phyloP scores from a whole-genome alignment of 2,113 vertebrate genomes.

The Nematolebias whitei region DNA sequence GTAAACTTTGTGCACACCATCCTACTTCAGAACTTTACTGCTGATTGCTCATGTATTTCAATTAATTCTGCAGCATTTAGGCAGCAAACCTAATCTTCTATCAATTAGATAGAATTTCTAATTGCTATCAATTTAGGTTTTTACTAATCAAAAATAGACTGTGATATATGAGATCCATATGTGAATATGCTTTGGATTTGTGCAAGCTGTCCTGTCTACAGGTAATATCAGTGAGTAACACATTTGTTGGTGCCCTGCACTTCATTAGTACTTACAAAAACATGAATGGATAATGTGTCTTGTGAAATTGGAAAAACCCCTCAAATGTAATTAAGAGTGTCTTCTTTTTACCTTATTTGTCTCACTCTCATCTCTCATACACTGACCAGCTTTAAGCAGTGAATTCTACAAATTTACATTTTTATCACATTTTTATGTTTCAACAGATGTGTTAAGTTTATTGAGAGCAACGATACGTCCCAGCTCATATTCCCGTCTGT shows the following conservation, averaged over 20 bases:
- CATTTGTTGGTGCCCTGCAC: too few relatives aligned
- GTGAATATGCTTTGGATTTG: too few relatives aligned
- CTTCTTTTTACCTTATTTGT: neutral
- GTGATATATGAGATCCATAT: too few relatives aligned
- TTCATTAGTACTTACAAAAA: neutral
- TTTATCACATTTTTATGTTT: neutral
- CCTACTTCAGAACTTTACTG: neutral
- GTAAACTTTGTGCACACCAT: neutral
- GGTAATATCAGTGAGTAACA: too few relatives aligned
- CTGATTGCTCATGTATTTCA: neutral
- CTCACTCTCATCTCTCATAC: neutral
- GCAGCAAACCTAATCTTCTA: too few relatives aligned
- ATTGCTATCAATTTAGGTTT: too few relatives aligned
- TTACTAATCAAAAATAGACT: too few relatives aligned
- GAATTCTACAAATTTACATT: neutral
- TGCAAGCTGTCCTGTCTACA: too few relatives aligned
- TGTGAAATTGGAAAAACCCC: too few relatives aligned
- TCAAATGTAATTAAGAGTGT: neutral
- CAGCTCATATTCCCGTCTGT: constrained; percentile 93
- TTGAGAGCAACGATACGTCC: constrained; percentile 91
- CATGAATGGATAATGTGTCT: neutral
- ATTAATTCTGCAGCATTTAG: neutral
- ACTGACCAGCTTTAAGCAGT: neutral
- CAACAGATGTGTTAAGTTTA: constrained; percentile 92
- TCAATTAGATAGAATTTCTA: too few relatives aligned